Evolutionary conservation across 2,888 invertebrate species (phyloP).

Genomic region (Philereme vetulata): DNA sequence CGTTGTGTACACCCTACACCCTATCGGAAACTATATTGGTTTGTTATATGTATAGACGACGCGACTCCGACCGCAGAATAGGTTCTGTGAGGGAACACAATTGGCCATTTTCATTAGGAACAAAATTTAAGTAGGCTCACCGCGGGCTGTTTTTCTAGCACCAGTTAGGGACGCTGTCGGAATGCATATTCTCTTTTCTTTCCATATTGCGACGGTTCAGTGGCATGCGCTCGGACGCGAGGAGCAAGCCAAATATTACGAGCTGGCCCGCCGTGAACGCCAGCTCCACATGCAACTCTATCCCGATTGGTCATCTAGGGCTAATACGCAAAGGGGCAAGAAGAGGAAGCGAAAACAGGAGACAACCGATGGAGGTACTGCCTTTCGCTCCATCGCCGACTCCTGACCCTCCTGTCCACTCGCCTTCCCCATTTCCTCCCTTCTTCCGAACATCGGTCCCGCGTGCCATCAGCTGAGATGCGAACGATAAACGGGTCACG

Average conservation of each 20-base stretch:
- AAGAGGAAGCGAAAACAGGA: constrained; percentile 99
- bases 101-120: constrained; percentile 82
- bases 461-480: constrained; percentile 24
- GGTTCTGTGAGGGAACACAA: constrained; percentile 82
- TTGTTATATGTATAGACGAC: constrained; percentile 80
- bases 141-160: constrained; percentile 89
- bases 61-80: constrained; percentile 82
- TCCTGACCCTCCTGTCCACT: constrained; percentile 32
- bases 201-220: constrained; percentile 87
- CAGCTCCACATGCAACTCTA: constrained; percentile 99
- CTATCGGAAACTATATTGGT: constrained; percentile 81
- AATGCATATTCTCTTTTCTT: constrained; percentile 82
- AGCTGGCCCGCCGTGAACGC: constrained; percentile 98
- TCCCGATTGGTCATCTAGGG: constrained; percentile 99
- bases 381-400: constrained; percentile 78
- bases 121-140: constrained; percentile 77
- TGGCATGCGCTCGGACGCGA: constrained; percentile 99
- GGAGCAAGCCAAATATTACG: constrained; percentile 99
- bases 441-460: constrained; percentile 17
- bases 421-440: constrained; percentile 31
- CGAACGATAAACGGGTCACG: constrained; percentile 49
- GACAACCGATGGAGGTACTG: constrained; percentile 97
- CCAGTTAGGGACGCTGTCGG: constrained; percentile 82
- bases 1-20: constrained; percentile 75
- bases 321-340: constrained; percentile 99